phyloP scores from a whole-genome alignment of 2,797 vertebrate species.

The Botia kubotai region DNA sequence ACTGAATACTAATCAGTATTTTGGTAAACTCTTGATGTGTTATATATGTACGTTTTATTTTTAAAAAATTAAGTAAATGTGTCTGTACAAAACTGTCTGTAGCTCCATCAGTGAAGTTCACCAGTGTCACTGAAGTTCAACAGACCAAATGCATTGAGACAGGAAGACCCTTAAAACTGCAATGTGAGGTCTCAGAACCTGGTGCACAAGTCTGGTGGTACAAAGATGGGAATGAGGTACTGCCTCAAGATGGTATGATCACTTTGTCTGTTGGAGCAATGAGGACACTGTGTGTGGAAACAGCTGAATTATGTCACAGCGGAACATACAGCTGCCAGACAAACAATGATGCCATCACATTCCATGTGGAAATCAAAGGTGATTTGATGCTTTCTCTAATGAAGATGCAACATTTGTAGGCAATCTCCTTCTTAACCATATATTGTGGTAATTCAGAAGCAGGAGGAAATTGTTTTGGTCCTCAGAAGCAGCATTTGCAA shows the following conservation, averaged over 20 bases:
- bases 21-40: conserved; percentile 53
- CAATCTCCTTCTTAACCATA: conserved; percentile 2
- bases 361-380: conserved; percentile 89
- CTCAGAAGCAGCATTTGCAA: background rate
- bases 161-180: conserved; percentile 81
- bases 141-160: conserved; percentile 70
- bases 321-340: conserved; percentile 86
- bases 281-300: conserved; percentile 79
- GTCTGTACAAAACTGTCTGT: conserved; percentile 66
- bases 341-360: conserved; percentile 75
- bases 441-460: conserved; percentile 11
- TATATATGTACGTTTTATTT: conserved; percentile 18
- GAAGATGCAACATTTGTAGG: conserved; percentile 20
- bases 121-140: conserved; percentile 71
- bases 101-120: conserved; percentile 77
- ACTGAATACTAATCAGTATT: conserved; percentile 10
- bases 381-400: conserved; percentile 69
- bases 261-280: conserved; percentile 79
- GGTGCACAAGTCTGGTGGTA: conserved; percentile 81
- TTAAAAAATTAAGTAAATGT: conserved; percentile 15
- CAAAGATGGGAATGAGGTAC: conserved; percentile 82
- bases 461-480: conserved; percentile 2
- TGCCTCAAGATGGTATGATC: conserved; percentile 74
- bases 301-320: conserved; percentile 74
- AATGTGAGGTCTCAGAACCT: conserved; percentile 83